phyloP scores from a whole-genome alignment of 2,113 vertebrate genomes.

The Accipiter virgatus region DNA sequence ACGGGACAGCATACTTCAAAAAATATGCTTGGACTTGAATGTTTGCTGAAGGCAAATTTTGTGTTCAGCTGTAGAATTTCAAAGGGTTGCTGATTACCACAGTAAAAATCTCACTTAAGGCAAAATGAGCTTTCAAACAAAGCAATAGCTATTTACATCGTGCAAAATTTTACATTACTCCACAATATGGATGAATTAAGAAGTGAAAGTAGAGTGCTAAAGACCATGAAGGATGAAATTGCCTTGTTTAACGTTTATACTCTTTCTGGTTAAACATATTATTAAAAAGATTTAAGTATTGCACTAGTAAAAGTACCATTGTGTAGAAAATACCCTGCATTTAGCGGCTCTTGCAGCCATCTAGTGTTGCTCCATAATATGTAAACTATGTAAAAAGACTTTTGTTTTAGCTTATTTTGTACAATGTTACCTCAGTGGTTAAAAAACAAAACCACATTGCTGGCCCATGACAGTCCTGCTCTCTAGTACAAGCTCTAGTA shows the following conservation, averaged over 20 bases:
- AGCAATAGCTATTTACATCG: not conserved
- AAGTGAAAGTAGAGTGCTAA: not conserved
- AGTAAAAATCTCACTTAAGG: constrained; percentile 19
- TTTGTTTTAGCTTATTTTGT: not conserved
- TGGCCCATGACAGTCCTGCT: not conserved
- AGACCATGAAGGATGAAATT: not conserved
- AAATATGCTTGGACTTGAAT: not conserved
- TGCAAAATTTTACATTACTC: not conserved
- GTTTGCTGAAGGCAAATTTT: constrained; percentile 13
- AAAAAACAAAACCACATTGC: not conserved
- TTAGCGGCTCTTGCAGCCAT: not conserved
- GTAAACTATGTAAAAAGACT: not conserved
- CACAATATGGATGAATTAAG: not conserved
- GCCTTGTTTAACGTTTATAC: not conserved
- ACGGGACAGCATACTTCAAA: not conserved
- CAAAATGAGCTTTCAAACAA: constrained; percentile 20
- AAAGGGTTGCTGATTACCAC: not conserved
- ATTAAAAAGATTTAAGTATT: not conserved
- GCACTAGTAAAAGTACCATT: not conserved
- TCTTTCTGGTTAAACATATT: not conserved
- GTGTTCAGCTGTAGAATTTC: constrained; percentile 12
- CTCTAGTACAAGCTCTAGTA: not conserved
- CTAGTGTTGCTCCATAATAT: not conserved
- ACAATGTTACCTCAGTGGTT: not conserved
- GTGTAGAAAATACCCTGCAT: not conserved